Evolutionary conservation across 2,888 invertebrate species (phyloP), one percentile per base, ranked within the genome.

Genomic region (Cyrtodaria siliqua): DNA sequence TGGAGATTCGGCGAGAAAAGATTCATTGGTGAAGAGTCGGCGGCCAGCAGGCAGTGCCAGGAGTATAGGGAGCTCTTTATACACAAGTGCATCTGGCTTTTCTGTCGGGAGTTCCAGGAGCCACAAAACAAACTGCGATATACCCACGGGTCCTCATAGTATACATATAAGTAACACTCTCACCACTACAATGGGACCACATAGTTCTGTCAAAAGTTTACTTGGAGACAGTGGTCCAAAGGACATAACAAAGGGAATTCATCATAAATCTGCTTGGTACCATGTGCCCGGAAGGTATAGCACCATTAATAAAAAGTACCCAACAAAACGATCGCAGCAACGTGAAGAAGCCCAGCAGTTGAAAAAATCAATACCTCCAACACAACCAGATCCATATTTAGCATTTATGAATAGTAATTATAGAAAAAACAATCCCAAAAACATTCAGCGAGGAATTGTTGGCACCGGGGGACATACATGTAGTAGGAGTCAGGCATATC

Each of bases 251-350:
- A 69, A 66, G 18, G 66, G 47, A 8, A 66, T 86, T 18, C 88
- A 88, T 57, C 91, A 92, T 74, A 82, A 81, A 26, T 87, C 91
- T 18, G 91, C 91, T 9, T 92, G 91, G 90, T 92, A 91, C 66
- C 92, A 92, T 80, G 90, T 91, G 2, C 91, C 91, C 0, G 91
- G 91, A 0, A 82, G 91, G 16, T 92, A 91, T 72, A 61, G 80
- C 27, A 92, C 91, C 0, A 42, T 56, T 2, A 73, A 86, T 1
- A 75, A 84, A 44, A 79, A 83, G 20, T 60, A 74, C 27, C 84
- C 89, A 16, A 81, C 88, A 12, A 89, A 89, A 63, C 69, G 90
- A 12, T 83, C 85, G 9, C 90, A 90, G 69, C 80, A 69, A 64
- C 77, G 85, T 26, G 56, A 61, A 38, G 79, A 80, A 47, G 83